Evolutionary conservation across 2,113 vertebrate genomes (phyloP).

Genomic region (Anguilla japonica): DNA sequence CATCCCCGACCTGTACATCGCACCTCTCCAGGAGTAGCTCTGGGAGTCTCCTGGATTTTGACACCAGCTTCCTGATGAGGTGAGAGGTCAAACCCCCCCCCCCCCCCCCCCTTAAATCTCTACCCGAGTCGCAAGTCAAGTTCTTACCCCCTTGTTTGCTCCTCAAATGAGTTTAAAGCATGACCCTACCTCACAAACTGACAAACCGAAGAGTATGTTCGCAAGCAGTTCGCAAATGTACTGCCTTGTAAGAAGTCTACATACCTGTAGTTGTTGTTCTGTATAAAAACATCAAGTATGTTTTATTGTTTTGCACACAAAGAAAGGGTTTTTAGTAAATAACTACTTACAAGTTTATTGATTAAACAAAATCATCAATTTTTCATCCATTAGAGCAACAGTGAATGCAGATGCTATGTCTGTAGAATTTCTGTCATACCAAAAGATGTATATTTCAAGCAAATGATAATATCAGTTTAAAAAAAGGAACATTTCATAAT

Average conservation of each 20-base stretch:
- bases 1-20: no score
- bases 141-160: no score
- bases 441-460: conserved; percentile 57
- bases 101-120: no score
- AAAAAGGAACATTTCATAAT: conserved; percentile 55
- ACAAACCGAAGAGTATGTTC: no score
- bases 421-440: conserved; percentile 56
- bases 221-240: neutral
- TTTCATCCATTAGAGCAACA: conserved; percentile 56
- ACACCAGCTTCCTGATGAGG: no score
- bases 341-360: conserved; percentile 64
- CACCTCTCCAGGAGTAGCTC: no score
- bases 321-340: conserved; percentile 66
- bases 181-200: no score
- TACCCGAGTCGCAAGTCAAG: no score
- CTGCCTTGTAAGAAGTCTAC: neutral
- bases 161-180: no score
- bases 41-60: no score
- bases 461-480: conserved; percentile 50
- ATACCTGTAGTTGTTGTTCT: conserved; percentile 39
- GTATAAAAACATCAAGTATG: conserved; percentile 68
- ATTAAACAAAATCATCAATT: conserved; percentile 49
- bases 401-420: conserved; percentile 60
- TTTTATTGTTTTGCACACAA: conserved; percentile 63
- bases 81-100: no score